Evolutionary conservation across 2,797 vertebrate species (phyloP), one percentile per base, ranked within the genome.

Genomic region (Ctenopoma multispine): DNA sequence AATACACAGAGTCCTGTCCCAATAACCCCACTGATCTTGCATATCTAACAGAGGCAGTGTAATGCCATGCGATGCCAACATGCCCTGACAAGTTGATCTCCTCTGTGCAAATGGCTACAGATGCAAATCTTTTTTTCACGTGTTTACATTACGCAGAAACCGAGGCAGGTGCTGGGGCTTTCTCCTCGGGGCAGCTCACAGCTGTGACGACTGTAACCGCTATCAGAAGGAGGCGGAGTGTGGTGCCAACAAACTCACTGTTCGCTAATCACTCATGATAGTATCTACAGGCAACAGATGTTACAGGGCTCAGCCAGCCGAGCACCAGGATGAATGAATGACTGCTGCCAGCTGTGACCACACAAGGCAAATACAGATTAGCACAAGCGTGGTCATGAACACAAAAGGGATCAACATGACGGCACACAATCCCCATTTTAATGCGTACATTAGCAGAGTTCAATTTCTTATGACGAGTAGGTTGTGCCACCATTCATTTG

Each of bases 91-190:
- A 31, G 68, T 47, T 80, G 72, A 86, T 86, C 78, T 71, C 50
- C 14, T 40, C 38, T 57, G 24, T 80, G 69, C 21, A 67, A 79
- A 76, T 79, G 20, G 63, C 36, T 57, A 15, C 66, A 31, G 7
- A 44, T 5, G 2, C 36, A 8, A 24, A 51, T 3, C 6, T 40
- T 34, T 74, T 31, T 57, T 18, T 40, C 1, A 31, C 55, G 47
- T 93, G 87, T 92, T 91, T 86, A 85, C 75, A 80, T 60, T 81
- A 36, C n/a, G 69, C 68, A 81, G 76, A 88, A 68, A 85, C 83
- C 79, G 69, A 70, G 78, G 88, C 93, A 94, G 92, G 90, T 91
- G 90, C 80, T 59, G 92, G 29, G 29, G 29, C 7, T 86, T 77
- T 71, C 59, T 70, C 78, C 88, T 82, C 59, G 0, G 73, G 86